These are phyloP conservation scores for Tautogolabrus adspersus DNA, from an alignment of 2,113 vertebrate genomes.

Conservation along the genomic window DNA sequence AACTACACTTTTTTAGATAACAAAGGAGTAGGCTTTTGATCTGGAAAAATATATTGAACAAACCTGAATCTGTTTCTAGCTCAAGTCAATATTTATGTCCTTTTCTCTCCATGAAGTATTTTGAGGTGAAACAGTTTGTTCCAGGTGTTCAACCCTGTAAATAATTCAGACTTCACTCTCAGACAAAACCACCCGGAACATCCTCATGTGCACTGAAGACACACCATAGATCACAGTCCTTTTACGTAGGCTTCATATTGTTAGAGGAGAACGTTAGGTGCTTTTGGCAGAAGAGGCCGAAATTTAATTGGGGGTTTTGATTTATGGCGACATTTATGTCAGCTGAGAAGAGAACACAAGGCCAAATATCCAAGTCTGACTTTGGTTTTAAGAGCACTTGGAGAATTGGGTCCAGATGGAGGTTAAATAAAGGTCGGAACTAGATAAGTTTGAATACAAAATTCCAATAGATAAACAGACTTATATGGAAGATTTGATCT, in stretches of 20 bases:
- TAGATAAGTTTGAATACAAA: constrained; percentile 20
- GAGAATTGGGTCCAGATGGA: constrained; percentile 38
- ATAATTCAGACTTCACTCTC: constrained; percentile 19
- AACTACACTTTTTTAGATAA: no score
- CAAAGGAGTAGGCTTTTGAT: no score
- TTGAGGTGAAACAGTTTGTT: background rate
- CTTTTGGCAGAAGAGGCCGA: constrained; percentile 44
- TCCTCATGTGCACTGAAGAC: background rate
- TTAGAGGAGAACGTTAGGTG: constrained; percentile 1
- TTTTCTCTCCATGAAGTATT: background rate
- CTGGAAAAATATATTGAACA: no score
- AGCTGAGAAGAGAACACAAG: background rate
- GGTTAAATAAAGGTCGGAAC: constrained; percentile 43
- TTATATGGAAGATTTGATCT: background rate
- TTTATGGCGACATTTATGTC: constrained; percentile 55
- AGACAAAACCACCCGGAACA: background rate
- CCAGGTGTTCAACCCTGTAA: constrained; percentile 19
- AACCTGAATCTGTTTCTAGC: background rate
- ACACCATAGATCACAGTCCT: constrained; percentile 23
- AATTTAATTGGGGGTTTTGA: constrained; percentile 59
- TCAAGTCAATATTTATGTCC: constrained; percentile 12
- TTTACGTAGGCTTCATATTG: constrained; percentile 24
- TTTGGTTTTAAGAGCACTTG: constrained; percentile 50
- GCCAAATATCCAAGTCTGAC: constrained; percentile 34
- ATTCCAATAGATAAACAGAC: background rate